These are phyloP conservation scores for Carlito syrichta DNA, from an alignment of 2,113 vertebrate genomes.

Conservation along the genomic window DNA sequence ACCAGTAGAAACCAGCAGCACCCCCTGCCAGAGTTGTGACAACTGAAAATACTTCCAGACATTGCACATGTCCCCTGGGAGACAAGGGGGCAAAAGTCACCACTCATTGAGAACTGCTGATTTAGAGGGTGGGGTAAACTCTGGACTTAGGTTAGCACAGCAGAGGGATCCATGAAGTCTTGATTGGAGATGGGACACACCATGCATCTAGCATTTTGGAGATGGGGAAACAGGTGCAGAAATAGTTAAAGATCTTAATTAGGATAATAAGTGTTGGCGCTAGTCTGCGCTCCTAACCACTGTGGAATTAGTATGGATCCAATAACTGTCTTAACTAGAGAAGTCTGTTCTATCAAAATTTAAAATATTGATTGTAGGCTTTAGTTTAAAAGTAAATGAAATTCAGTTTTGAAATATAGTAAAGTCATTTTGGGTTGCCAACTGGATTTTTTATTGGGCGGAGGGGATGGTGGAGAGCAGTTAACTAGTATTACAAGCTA, in stretches of 20 bases:
- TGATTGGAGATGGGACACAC: not conserved
- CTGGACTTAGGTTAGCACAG: too few relatives aligned
- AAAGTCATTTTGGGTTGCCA: not conserved
- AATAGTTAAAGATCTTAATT: constrained; percentile 5
- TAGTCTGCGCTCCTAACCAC: not conserved
- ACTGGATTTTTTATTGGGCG: not conserved
- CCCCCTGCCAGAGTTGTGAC: not conserved
- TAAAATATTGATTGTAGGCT: constrained; percentile 38
- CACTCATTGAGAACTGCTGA: not conserved
- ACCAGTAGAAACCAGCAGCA: too few relatives aligned
- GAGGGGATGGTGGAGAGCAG: not conserved
- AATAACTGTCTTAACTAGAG: not conserved
- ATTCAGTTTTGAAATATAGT: not conserved
- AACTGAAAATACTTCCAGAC: not conserved
- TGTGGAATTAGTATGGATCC: not conserved
- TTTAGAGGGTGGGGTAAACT: not conserved
- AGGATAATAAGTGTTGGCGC: not conserved
- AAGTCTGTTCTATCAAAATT: not conserved
- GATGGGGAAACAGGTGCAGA: not conserved
- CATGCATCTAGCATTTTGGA: not conserved
- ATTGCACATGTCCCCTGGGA: not conserved
- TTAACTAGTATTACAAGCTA: not conserved
- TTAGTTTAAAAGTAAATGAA: constrained; percentile 41
- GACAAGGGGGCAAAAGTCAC: not conserved
- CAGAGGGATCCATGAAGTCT: not conserved